phyloP scores from a whole-genome alignment of 2,888 invertebrate genomes.

The Opisthograptis luteolata region DNA sequence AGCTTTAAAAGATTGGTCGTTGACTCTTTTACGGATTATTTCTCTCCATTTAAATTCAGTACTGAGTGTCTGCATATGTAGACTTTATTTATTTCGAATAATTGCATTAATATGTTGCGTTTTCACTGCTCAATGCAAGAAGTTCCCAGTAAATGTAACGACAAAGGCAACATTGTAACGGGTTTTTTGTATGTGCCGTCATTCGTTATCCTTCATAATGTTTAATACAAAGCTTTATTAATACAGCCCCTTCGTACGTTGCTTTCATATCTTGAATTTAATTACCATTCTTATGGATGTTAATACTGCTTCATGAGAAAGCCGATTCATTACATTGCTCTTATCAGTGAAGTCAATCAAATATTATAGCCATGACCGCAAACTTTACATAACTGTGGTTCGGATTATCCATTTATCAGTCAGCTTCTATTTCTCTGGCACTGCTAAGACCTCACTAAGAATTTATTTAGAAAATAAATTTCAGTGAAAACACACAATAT shows the following conservation, averaged over 20 bases:
- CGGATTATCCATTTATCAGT: neutral
- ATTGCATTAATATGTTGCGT: too few species aligned
- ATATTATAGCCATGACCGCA: constrained; percentile 3
- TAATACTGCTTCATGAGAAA: constrained; percentile 4
- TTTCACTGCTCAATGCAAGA: too few species aligned
- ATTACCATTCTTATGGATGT: constrained; percentile 2
- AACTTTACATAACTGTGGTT: neutral
- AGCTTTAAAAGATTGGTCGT: too few species aligned
- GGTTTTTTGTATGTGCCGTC: neutral
- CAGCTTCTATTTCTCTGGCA: neutral
- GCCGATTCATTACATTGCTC: constrained; percentile 6
- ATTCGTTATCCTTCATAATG: neutral
- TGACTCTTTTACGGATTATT: too few species aligned
- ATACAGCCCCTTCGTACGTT: neutral
- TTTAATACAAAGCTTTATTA: neutral
- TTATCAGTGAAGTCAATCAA: constrained; percentile 5
- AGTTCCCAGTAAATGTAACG: neutral
- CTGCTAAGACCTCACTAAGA: too few species aligned
- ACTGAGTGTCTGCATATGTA: too few species aligned
- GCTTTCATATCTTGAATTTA: constrained; percentile 2
- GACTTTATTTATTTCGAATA: too few species aligned
- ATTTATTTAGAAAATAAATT: too few species aligned
- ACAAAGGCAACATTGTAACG: neutral
- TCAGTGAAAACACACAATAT: too few species aligned
- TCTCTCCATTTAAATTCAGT: too few species aligned